Evolutionary conservation across 2,888 invertebrate species (phyloP), one percentile per base, ranked within the genome.

Genomic region (Synanthedon andrenaeformis): DNA sequence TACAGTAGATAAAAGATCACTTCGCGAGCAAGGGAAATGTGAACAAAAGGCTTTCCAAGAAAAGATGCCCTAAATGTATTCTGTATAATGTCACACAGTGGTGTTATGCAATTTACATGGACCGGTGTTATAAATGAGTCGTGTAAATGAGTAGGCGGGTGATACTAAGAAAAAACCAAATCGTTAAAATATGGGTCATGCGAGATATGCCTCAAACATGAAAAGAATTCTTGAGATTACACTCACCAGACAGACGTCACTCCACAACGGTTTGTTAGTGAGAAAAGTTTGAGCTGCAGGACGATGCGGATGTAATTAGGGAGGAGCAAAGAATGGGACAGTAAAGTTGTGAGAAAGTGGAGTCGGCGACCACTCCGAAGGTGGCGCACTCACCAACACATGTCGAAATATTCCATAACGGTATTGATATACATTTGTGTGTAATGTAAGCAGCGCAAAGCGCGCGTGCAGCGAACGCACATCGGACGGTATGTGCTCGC

Each of bases 351-450:
- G 3, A 45, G 14, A 12, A 45, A 45, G 70, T 69, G 63, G 61
- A 58, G 35, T 35, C 65, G 62, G 64, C 51, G 55, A 35, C 55
- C 53, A 53, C 49, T 53, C 64, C 58, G 59, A 59, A 56, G 59
- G 60, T 63, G 61, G 62, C 64, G 66, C 72, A 83, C 85, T 86
- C 83, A 86, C 85, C 85, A 86, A 72, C 85, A 85, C 82, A 85
- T 79, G 62, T 76, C 76, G 72, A 83, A 81, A 69, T 82, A 79
- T 61, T 78, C 81, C 82, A 82, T 81, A 62, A 66, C 62, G 64
- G 66, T 52, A 59, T 60, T 59, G 63, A 69, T 58, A 58, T 63
- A 68, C 67, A 66, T 64, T 61, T 60, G 62, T 58, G 61, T 52
- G 59, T 53, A 56, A 55, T 57, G 56, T 56, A 58, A 53, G 53